Percentiles rank a stretch among this genome's conserved stretches.
Evolutionary conservation across 1,140 invertebrate genomes (phyloP).

Genomic region (Gonatopus flavifemur): DNA sequence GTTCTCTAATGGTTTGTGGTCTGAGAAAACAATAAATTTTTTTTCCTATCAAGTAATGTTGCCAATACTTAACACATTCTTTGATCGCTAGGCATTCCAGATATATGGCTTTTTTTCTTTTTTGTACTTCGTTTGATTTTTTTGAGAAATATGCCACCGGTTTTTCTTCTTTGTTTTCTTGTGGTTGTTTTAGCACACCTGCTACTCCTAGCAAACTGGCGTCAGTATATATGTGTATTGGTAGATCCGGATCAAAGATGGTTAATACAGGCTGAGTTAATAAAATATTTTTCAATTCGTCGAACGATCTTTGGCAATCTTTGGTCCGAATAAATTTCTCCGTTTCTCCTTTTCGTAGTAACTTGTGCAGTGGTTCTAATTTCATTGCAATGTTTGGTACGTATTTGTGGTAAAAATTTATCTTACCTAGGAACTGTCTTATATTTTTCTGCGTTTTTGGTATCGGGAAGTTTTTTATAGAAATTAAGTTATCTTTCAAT

Average conservation of each 20-base stretch:
- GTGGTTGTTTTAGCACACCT: constrained; percentile 14
- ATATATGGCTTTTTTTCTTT: background rate
- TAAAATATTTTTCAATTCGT: too few relatives aligned
- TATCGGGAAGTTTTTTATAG: background rate
- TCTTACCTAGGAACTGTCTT: too few relatives aligned
- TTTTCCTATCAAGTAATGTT: background rate
- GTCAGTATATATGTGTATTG: constrained; percentile 19
- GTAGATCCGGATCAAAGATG: constrained; percentile 15
- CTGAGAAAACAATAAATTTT: too few relatives aligned
- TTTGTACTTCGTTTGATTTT: background rate
- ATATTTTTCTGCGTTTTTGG: background rate
- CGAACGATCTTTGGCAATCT: constrained; percentile 1
- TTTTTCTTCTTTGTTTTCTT: background rate
- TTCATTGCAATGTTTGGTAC: too few relatives aligned
- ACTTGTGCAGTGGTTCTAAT: too few relatives aligned
- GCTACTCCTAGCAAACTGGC: constrained; percentile 12
- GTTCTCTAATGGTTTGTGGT: background rate
- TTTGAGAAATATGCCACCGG: too few relatives aligned
- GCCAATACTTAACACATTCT: background rate
- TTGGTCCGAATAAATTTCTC: too few relatives aligned
- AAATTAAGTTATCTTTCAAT: too few relatives aligned
- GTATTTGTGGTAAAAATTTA: too few relatives aligned
- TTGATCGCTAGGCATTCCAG: too few relatives aligned
- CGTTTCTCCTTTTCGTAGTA: too few relatives aligned
- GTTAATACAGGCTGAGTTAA: too few relatives aligned